Base-by-base conservation (phyloP, 2,888 invertebrate genomes). In the Therioaphis trifolii region DNA sequence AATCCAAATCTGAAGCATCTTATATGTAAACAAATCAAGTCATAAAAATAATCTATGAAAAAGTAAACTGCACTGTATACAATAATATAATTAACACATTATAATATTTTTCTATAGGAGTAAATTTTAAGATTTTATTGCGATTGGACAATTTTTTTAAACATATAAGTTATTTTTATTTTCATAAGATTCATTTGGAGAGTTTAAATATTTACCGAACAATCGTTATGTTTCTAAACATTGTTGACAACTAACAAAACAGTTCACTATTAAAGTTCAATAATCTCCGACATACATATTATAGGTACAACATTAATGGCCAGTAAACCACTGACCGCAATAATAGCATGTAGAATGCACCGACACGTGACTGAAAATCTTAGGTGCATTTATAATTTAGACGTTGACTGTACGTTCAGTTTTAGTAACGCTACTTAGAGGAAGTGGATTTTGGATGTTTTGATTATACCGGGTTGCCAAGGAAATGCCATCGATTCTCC, bases 381-480 rank as follows among this genome's bases (percentile, higher is more conserved):
- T 61, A 40, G 43, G n/a, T 29, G 43, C 35, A 35, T 35, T 35
- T 35, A 35, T 35, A 55, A 14, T 55, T 79, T 43, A 43, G 15
- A 21, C 27, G 43, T 35, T 24, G 27, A 21, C 14, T 24, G 24
- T 52, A 58, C 24, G 58, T 80, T 46, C 46, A 80, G 29, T 61
- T 80, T 80, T 72, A 72, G 61, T 61, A 80, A 21, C 27, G 46
- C 29, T 72, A 46, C 74, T 49, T 40, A 14, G 27, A 18, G 63
- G 72, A 72, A 66, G 74, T 29, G 63, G 18, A 69, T 69, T 82
- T 82, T 43, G 82, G 72, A 82, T 82, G 82, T 82, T 82, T 82
- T 82, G 82, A 82, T 82, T 82, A 40, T 74, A 61, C 71, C 71
- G 61, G 82, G 82, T 82, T 82, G 82, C 74, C 82, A 72, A 74